phyloP scores from a whole-genome alignment of 2,888 invertebrate genomes.

The Acanthosoma haemorrhoidale region DNA sequence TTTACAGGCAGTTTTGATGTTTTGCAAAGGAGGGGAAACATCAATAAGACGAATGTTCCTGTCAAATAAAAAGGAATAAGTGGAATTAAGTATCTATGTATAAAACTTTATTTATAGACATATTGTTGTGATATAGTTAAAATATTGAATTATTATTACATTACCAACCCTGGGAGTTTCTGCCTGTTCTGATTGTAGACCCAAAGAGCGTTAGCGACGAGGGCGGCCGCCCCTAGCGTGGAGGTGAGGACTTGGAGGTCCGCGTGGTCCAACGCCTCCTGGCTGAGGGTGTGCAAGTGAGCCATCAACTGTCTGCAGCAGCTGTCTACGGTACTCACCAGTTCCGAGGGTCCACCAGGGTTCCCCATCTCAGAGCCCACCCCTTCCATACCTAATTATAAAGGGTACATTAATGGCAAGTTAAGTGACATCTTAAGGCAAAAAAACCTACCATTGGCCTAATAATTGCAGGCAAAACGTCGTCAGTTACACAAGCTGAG shows the following conservation, averaged over 20 bases:
- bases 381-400: conserved; percentile 25
- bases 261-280: conserved; percentile 79
- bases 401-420: too few species aligned
- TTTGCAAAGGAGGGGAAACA: too few species aligned
- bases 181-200: conserved; percentile 63
- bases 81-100: background rate
- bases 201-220: conserved; percentile 71
- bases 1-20: too few species aligned
- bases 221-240: conserved; percentile 72
- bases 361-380: conserved; percentile 41
- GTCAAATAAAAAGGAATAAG: background rate
- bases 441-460: too few species aligned
- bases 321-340: conserved; percentile 58
- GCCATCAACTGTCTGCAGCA: conserved; percentile 68
- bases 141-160: background rate
- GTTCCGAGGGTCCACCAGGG: conserved; percentile 51
- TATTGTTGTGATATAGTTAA: background rate
- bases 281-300: conserved; percentile 71
- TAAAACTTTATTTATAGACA: background rate
- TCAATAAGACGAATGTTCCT: too few species aligned
- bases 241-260: conserved; percentile 70
- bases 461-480: too few species aligned
- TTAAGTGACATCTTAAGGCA: too few species aligned
- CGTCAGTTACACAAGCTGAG: too few species aligned
- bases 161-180: conserved; percentile 46